Percentiles rank a stretch among this genome's conserved stretches.
These are phyloP conservation scores for Morpho helenor DNA, from an alignment of 2,888 invertebrate species.

Conservation along the genomic window DNA sequence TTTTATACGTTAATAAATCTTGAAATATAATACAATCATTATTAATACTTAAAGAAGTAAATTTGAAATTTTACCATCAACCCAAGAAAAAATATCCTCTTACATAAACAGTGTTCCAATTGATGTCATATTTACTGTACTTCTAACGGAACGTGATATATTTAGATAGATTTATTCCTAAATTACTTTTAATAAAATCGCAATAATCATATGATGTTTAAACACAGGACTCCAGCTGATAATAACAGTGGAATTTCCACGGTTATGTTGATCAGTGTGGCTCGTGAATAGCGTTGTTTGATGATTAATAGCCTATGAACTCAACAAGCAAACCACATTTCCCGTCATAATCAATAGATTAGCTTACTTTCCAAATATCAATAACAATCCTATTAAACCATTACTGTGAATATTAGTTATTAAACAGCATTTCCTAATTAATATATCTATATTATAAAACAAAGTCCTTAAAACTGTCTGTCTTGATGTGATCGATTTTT, in stretches of 20 bases:
- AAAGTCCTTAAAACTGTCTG: no score
- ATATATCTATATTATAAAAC: no score
- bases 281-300: slow-evolving; percentile 29
- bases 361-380: slow-evolving; percentile 14
- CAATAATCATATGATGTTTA: slow-evolving; percentile 9
- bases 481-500: no score
- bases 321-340: slow-evolving; percentile 30
- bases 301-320: slow-evolving; percentile 34
- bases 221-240: slow-evolving; percentile 17
- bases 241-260: slow-evolving; percentile 27
- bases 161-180: no score
- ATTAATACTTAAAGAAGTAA: no score
- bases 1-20: no score
- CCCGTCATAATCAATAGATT: slow-evolving; percentile 24
- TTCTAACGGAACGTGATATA: no score
- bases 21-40: no score
- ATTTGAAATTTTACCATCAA: no score
- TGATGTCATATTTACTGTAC: no score
- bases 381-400: slow-evolving; percentile 2
- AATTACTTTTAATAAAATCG: not conserved
- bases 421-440: not conserved
- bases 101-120: no score
- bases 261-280: slow-evolving; percentile 28
- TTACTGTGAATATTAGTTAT: not conserved
- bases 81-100: no score